Evolutionary conservation across 2,113 vertebrate genomes (phyloP), one percentile per base, ranked within the genome.

Genomic region (Hassar affinis): DNA sequence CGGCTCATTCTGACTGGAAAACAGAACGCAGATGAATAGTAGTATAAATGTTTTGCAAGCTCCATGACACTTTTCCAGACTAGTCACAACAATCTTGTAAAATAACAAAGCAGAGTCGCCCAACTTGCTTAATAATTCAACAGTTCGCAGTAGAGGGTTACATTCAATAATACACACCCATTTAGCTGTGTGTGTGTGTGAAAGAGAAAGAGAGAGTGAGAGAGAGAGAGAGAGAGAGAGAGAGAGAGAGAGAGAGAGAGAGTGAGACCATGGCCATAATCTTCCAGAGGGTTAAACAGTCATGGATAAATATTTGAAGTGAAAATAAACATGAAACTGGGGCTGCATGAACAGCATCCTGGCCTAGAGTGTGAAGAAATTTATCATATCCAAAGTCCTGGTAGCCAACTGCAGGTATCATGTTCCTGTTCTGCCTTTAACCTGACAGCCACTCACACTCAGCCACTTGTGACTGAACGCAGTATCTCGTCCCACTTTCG

Each of bases 1-100:
- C 91, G 93, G 95, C 91, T 97, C 96, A 97, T 97, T 95, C 91
- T 97, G 96, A 94, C 97, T 98, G 91, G 71, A 52, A 84, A 80
- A 33, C 20, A 69, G 27, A 85, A 33, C 64, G 33, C 45, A 87
- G 56, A 79, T 2, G 80, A 52, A 84, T 35, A 62, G 80, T 22
- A 75, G 54, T 27, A 66, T 69, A 42, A 72, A 62, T 72, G 45
- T 81, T 66, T 74, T n/a, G 82, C 27, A 17, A 30, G 82, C 35
- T 68, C 57, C 52, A 71, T 79, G 62, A 71, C 75, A 35, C 77
- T 69, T 78, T 77, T 85, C 47, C n/a, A 72, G 49, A 79, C 54
- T 38, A 80, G 81, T 54, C 79, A 82, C 25, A 79, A 76, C 57
- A 87, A 56, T 74, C n/a, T 5, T 62, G 42, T 38, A 74, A 75